These are phyloP conservation scores for Xyrichtys novacula DNA, from an alignment of 2,797 vertebrate genomes.

Conservation along the genomic window DNA sequence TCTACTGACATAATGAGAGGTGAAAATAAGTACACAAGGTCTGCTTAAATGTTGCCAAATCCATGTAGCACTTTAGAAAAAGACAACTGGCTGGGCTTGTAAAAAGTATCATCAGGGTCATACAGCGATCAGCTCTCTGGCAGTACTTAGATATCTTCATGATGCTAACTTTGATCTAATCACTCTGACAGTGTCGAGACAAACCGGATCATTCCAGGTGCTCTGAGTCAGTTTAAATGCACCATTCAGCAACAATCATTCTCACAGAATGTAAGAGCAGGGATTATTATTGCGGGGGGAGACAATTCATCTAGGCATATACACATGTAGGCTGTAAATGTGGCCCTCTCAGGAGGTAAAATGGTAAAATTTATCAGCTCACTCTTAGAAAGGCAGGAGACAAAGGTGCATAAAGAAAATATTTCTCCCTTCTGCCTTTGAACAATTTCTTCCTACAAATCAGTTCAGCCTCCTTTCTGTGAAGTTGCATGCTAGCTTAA, in stretches of 20 bases:
- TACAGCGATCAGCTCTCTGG: conserved; percentile 1
- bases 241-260: not conserved
- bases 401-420: not conserved
- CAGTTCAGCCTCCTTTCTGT: conserved; percentile 2
- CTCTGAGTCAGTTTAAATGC: not conserved
- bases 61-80: not conserved
- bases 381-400: conserved; percentile 5
- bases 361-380: not conserved
- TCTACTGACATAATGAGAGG: no score
- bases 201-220: conserved; percentile 4
- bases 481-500: conserved; percentile 31
- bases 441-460: conserved; percentile 1
- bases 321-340: not conserved
- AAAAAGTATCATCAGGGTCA: no score
- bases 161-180: conserved; percentile 4
- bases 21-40: no score
- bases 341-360: not conserved
- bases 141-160: not conserved
- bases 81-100: not conserved
- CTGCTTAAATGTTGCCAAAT: not conserved
- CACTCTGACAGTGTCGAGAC: conserved; percentile 1
- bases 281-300: not conserved
- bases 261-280: not conserved
- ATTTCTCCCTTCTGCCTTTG: conserved; percentile 12
- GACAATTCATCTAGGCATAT: not conserved